Evolutionary conservation across 2,797 vertebrate species (phyloP).

Genomic region (Poecilia gillii): DNA sequence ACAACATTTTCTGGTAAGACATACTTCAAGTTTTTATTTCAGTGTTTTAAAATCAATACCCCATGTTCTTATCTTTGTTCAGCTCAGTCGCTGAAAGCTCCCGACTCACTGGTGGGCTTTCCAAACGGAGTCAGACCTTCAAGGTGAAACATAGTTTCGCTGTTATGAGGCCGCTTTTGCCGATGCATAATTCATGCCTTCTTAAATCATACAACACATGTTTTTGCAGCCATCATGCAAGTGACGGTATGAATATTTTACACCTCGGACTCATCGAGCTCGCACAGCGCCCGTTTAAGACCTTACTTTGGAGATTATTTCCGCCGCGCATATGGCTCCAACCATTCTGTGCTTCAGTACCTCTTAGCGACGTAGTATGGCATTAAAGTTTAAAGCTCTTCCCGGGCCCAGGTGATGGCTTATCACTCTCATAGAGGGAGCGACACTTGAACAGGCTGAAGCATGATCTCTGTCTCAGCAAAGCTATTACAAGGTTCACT

Average conservation of each 20-base stretch:
- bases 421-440: constrained; percentile 68
- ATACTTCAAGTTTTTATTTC: background rate
- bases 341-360: constrained; percentile 36
- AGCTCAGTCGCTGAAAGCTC: background rate
- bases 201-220: constrained; percentile 38
- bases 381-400: constrained; percentile 67
- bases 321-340: constrained; percentile 40
- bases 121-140: background rate
- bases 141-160: background rate
- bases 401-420: constrained; percentile 64
- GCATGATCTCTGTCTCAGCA: constrained; percentile 77
- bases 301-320: constrained; percentile 33
- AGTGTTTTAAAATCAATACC: background rate
- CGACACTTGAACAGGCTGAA: constrained; percentile 67
- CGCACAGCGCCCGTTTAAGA: constrained; percentile 29
- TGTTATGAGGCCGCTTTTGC: constrained; percentile 7
- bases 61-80: background rate
- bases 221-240: constrained; percentile 20
- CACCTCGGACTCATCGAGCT: constrained; percentile 17
- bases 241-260: constrained; percentile 63
- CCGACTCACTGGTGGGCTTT: background rate
- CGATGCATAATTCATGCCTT: constrained; percentile 37
- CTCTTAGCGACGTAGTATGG: constrained; percentile 58
- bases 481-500: constrained; percentile 81
- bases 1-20: background rate